phyloP scores from a whole-genome alignment of 1,140 invertebrate genomes.

The Orussus abietinus region DNA sequence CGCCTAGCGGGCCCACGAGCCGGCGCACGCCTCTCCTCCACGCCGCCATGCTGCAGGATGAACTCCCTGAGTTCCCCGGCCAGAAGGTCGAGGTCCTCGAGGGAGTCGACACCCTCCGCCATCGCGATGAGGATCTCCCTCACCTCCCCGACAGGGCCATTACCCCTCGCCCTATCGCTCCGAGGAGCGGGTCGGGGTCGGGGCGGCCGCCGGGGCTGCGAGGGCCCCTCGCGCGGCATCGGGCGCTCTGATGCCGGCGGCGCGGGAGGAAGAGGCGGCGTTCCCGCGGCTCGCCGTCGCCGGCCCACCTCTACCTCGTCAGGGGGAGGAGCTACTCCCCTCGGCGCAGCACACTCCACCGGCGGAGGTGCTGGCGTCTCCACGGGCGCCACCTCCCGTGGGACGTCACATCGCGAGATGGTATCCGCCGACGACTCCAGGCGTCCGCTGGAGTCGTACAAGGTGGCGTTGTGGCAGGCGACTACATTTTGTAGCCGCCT shows the following conservation, averaged over 20 bases:
- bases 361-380: too few species aligned
- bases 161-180: neutral
- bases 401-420: neutral
- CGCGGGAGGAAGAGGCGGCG: neutral
- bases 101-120: neutral
- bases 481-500: neutral
- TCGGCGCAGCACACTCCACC: neutral
- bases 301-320: neutral
- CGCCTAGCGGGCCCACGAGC: too few species aligned
- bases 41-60: neutral
- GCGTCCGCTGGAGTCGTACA: neutral
- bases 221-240: neutral
- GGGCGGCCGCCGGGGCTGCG: neutral
- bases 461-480: neutral
- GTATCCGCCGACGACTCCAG: neutral
- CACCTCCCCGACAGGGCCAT: neutral
- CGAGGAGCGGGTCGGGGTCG: neutral
- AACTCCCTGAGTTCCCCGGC: neutral
- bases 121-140: neutral
- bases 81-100: neutral
- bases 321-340: neutral
- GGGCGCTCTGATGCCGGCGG: neutral
- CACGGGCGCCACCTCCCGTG: too few species aligned
- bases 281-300: neutral
- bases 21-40: neutral